Conservation (phyloP, 2,888 invertebrate species). For the Argyra leucocephala region DNA sequence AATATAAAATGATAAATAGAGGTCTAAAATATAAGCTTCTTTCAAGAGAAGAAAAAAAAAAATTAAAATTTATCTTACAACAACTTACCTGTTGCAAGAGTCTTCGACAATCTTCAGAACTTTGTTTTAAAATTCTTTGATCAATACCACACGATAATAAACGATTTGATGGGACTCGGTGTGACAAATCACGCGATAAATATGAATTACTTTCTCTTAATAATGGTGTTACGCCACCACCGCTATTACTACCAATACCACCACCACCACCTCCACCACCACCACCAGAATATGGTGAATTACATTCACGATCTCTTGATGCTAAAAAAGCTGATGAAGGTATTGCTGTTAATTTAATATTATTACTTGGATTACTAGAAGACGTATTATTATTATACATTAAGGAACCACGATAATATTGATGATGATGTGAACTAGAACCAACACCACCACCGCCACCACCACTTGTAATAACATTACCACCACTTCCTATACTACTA, state of each 20-base stretch:
- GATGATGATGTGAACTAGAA: constrained; percentile 21
- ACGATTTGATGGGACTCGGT: constrained; percentile 36
- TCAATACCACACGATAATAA: constrained; percentile 48
- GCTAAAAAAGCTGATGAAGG: constrained; percentile 22
- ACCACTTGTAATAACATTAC: neutral
- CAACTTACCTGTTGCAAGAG: constrained; percentile 52
- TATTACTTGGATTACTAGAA: constrained; percentile 22
- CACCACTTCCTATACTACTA: constrained; percentile 8
- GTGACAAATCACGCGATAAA: constrained; percentile 41
- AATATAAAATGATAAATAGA: neutral
- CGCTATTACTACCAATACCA: no score
- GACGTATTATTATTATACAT: constrained; percentile 24
- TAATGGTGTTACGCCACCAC: constrained; percentile 45
- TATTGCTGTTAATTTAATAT: constrained; percentile 21
- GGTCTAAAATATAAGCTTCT: neutral
- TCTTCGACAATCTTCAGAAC: constrained; percentile 59
- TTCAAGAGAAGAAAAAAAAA: neutral
- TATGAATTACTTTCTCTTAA: constrained; percentile 32
- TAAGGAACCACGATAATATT: constrained; percentile 26
- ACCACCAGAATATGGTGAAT: constrained; percentile 24
- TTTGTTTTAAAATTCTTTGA: constrained; percentile 54
- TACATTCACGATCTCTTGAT: constrained; percentile 26
- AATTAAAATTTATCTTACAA: neutral
- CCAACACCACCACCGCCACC: constrained; percentile 16
- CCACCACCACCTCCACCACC: constrained; percentile 13